Base-by-base conservation (phyloP, 2,888 invertebrate species). In the Aradus depressus region DNA sequence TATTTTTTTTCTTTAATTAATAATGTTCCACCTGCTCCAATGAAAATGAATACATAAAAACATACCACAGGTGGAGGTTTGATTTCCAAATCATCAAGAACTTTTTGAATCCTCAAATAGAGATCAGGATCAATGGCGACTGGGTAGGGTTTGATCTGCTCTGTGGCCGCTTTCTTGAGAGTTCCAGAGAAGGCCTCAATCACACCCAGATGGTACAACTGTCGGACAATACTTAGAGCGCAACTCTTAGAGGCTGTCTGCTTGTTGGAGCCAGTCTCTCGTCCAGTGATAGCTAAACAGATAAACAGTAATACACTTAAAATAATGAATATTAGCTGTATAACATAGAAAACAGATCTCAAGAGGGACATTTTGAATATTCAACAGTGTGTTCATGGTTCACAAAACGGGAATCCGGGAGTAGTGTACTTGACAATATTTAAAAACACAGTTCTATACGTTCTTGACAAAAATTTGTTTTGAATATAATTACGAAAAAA, bases 231-330 rank as follows among this genome's bases (percentile, higher is more conserved):
- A 0, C 96, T 96, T 32, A 98, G 70, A 0, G 97, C 96, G 66
- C 96, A 97, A 18, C 91, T 90, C 68, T 95, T 93, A 63, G 93
- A 93, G 0, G 97, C 95, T 0, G 87, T 81, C 67, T 93, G 93
- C 66, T 98, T 98, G 66, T 91, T 97, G 0, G 95, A 96, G 1
- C 92, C 97, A 8, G 89, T 86, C 68, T 97, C 97, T 49, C 91
- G 77, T 0, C 90, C 93, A 54, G 66, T 67, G 39, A 72, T 63
- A 55, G 62, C 71, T 71, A 28, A 42, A 38, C 52, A 26, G 16
- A 48, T 35, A 59, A 21, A 12, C 5, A n/a, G 18, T 3, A 49
- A 34, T 47, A 45, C 42, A 50, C 35, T 47, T n/a, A 44, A 38
- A 54, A 26, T 6, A 22, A 14, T 12, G 0, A 28, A 16, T 8